A percentile compares a stretch with the other conserved stretches of the same genome.
phyloP scores from a whole-genome alignment of 1,140 invertebrate genomes.

The Megalonaias nervosa region DNA sequence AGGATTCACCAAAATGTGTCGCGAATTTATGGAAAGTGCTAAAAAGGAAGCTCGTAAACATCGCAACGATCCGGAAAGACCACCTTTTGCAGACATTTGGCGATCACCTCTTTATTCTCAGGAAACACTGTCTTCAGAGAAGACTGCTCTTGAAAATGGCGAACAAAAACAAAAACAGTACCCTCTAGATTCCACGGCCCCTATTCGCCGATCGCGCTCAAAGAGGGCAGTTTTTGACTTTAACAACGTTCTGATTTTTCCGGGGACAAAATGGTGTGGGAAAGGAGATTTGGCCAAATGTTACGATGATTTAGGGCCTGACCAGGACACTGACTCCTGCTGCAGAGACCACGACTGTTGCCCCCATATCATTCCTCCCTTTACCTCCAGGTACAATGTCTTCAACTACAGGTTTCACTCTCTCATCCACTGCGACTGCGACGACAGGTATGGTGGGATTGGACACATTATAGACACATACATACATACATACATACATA shows the following conservation, averaged over 20 bases:
- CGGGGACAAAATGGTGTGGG: constrained; percentile 80
- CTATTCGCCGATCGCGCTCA: constrained; percentile 1
- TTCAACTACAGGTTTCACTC: constrained; percentile 90
- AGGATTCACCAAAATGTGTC: constrained; percentile 8
- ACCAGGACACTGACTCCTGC: constrained; percentile 84
- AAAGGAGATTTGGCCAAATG: constrained; percentile 82
- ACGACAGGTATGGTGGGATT: constrained; percentile 81
- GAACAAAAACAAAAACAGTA: not conserved
- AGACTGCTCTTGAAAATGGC: not conserved
- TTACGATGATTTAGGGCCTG: constrained; percentile 84
- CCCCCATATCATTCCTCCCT: constrained; percentile 84
- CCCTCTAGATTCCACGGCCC: constrained; percentile 1
- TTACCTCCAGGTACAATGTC: constrained; percentile 83
- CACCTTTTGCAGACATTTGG: constrained; percentile 1
- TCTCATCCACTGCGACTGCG: constrained; percentile 89
- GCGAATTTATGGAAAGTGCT: constrained; percentile 10
- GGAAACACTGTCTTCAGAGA: not conserved
- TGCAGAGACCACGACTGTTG: constrained; percentile 89
- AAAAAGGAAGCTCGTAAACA: not conserved
- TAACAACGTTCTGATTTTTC: constrained; percentile 44
- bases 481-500: not conserved
- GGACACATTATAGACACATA: not conserved
- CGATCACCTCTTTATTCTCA: constrained; percentile 1
- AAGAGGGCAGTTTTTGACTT: constrained; percentile 31
- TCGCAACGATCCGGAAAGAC: not conserved